Evolutionary conservation across 2,113 vertebrate species (phyloP), one percentile per base, ranked within the genome.

Genomic region (Saccopteryx bilineata): DNA sequence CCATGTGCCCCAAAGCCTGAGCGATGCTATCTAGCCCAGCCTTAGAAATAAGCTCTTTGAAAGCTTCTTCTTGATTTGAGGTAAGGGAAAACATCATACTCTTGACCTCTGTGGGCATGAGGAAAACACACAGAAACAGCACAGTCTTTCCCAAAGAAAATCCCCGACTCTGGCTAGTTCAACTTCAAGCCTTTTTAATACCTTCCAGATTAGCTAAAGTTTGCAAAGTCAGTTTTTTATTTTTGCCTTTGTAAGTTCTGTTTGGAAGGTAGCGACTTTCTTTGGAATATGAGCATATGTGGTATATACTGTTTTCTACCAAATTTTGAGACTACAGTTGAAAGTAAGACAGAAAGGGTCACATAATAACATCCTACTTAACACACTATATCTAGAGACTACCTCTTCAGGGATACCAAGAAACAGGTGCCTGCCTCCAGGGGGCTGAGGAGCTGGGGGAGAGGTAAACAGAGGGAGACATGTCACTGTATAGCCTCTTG

Each of bases 311-410:
- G 7, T 65, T 86, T 75, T 69, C 23, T 87, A 50, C 46, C 58
- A 68, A 82, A 9, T 2, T 61, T 72, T 60, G 75, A 96, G 61
- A 21, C 21, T 79, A 2, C 50, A 82, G 58, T 26, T 72, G 68
- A 90, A 86, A 94, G 54, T 72, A 90, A 92, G 39, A 76, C 61
- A 84, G 50, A 74, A 95, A 65, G 28, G 1, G 5, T 89, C 88
- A 78, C 52, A 65, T 69, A 87, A 60, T 39, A 91, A 48, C 15
- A 72, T 76, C 11, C n/a, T 82, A 69, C 26, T 91, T 69, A 58
- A 80, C 54, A 86, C 7, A 69, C 31, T 71, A 31, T 52, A 79
- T 83, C 17, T 5, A n/a, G 18, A 95, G 48, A 94, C 48, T 60
- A 83, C 19, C 28, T 80, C 33, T 95, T 83, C 46, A 71, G 86